phyloP scores from a whole-genome alignment of 2,888 invertebrate species.

The Sericinus montela region DNA sequence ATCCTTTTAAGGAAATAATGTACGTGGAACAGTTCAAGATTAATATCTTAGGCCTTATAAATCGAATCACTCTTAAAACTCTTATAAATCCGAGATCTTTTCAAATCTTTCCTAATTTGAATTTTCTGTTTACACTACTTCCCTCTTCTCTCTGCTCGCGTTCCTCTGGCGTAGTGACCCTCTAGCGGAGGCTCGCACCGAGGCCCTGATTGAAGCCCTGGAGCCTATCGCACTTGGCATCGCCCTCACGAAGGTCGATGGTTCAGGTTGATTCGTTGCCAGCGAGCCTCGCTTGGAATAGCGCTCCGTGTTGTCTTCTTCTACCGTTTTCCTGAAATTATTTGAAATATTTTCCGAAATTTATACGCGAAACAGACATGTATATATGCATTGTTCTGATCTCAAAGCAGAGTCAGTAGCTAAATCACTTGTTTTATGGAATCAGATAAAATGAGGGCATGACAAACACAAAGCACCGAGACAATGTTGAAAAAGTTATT shows the following conservation, averaged over 20 bases:
- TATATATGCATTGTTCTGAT: too few relatives aligned
- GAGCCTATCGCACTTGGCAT: conserved; percentile 54
- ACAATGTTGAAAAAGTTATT: too few relatives aligned
- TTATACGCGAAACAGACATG: too few relatives aligned
- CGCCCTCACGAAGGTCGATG: conserved; percentile 45
- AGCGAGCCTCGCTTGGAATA: conserved; percentile 42
- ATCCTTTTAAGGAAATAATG: too few relatives aligned
- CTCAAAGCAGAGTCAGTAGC: too few relatives aligned
- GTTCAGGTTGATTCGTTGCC: conserved; percentile 33
- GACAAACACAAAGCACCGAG: too few relatives aligned
- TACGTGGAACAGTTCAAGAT: too few relatives aligned
- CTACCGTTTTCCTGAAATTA: conserved; percentile 38
- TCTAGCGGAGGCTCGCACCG: conserved; percentile 49
- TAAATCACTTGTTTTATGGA: too few relatives aligned
- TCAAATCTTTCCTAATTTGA: neutral
- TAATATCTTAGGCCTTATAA: neutral
- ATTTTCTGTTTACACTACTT: conserved; percentile 4
- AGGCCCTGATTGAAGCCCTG: conserved; percentile 56
- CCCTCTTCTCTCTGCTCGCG: conserved; percentile 24
- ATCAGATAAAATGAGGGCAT: too few relatives aligned
- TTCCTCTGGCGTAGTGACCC: conserved; percentile 23
- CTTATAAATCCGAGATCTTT: conserved; percentile 23
- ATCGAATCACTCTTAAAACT: conserved; percentile 10
- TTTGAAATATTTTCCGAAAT: too few relatives aligned
- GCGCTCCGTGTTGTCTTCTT: conserved; percentile 41